Percentiles rank a stretch among this genome's conserved stretches.
These are phyloP conservation scores for Dryobotodes eremita DNA, from an alignment of 2,888 invertebrate genomes.

Conservation along the genomic window DNA sequence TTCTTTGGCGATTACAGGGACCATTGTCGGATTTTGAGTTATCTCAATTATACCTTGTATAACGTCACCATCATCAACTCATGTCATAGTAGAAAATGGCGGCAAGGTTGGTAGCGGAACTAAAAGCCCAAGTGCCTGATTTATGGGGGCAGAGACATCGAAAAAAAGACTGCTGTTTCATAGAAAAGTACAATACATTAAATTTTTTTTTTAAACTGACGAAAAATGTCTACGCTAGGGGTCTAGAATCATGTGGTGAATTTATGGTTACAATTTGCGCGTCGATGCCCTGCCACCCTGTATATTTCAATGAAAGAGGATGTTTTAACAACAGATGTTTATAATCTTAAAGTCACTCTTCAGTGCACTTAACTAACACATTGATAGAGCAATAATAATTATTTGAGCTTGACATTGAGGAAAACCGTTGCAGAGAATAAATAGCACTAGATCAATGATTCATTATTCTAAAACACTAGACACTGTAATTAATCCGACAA, in stretches of 20 bases:
- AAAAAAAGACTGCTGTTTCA: no score
- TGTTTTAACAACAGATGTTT: background rate
- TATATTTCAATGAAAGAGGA: background rate
- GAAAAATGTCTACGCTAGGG: no score
- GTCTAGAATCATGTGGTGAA: no score
- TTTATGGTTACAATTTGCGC: no score
- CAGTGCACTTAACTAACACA: background rate
- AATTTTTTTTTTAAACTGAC: no score
- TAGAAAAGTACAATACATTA: no score
- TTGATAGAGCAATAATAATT: background rate
- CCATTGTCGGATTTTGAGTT: background rate
- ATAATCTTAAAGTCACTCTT: background rate
- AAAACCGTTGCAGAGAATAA: background rate
- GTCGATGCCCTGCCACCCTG: no score
- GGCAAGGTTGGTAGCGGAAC: background rate
- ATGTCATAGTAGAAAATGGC: background rate
- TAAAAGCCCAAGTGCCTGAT: background rate
- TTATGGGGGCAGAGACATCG: no score
- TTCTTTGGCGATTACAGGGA: no score
- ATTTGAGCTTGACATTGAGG: slow-evolving; percentile 6
- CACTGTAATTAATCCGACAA: background rate
- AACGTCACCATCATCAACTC: no score
- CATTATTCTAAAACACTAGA: background rate
- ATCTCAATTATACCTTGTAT: background rate
- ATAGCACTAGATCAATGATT: background rate